Base-by-base conservation (phyloP, 2,797 vertebrate species). In the Enteromius afrohamiltoni region DNA sequence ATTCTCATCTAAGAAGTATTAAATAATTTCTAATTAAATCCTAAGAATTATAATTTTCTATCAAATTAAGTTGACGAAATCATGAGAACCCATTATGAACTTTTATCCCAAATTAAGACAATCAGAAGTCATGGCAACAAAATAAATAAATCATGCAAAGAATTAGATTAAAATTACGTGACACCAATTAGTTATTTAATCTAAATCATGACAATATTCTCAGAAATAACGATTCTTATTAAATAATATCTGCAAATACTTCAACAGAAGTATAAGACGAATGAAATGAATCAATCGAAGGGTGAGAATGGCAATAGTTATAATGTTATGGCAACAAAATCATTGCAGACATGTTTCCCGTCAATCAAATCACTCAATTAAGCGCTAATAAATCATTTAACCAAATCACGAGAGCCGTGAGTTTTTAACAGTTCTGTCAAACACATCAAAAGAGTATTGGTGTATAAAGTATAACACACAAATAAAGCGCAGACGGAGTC, bases 271-370 rank as follows among this genome's bases (percentile, higher is more conserved):
- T 60, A 7, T 31, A 49, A 8, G 6, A 49, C 31, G 1, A 29
- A 49, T 17, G 1, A 49, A 3, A 19, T 19, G 19, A 26, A 42
- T 0, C 2, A 42, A 23, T n/a, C 2, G 8, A n/a, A 21, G 19
- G 4, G 1, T n/a, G 40, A 40, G 40, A 40, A 40, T 5, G 9
- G 8, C 8, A 40, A 42, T 10, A 42, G 2, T 42, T 42, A 42
- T 8, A 16, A 23, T 16, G 16, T 16, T 6, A n/a, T 40, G 9
- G 4, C 10, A 42, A n/a, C 13, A 0, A 3, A 42, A 69, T 31
- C 55, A 31, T 0, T 64, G n/a, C 0, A 1, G 9, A 16, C 10
- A 1, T n/a, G 3, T 0, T 7, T 14, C 26, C 5, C 10, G 19
- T 37, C 29, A 74, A 55, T 34, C 71, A 74, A 53, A 21, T 31